Conservation (phyloP, 2,888 invertebrate genomes). For the Abrostola triplasia region DNA sequence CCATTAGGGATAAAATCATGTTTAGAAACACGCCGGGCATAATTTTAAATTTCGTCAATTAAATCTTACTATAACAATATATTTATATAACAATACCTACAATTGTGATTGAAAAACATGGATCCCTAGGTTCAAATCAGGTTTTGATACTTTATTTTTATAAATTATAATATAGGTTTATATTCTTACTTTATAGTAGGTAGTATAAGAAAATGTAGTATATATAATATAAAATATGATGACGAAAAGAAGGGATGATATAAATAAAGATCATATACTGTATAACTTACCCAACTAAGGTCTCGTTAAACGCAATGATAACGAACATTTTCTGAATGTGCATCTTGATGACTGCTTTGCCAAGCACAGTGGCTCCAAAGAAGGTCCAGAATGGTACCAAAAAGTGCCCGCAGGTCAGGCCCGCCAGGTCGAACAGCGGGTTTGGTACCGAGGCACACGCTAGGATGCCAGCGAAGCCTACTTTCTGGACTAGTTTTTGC, state of each 20-base stretch:
- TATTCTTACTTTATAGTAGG: too few relatives aligned
- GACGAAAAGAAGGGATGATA: too few relatives aligned
- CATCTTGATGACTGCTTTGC: slow-evolving; percentile 99
- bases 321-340: slow-evolving; percentile 99
- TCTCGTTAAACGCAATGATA: slow-evolving; percentile 98
- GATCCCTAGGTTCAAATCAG: too few relatives aligned
- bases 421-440: slow-evolving; percentile 99
- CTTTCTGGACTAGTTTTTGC: slow-evolving; percentile 96
- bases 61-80: neutral
- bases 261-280: too few relatives aligned
- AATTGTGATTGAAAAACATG: too few relatives aligned
- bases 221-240: too few relatives aligned
- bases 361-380: slow-evolving; percentile 99
- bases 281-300: slow-evolving; percentile 92
- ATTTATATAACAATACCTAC: too few relatives aligned
- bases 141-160: too few relatives aligned
- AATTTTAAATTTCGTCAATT: neutral
- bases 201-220: too few relatives aligned
- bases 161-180: too few relatives aligned
- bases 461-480: slow-evolving; percentile 98
- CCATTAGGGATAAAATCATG: too few relatives aligned
- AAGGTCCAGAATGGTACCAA: slow-evolving; percentile 99
- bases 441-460: slow-evolving; percentile 99
- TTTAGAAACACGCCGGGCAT: too few relatives aligned
- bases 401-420: slow-evolving; percentile 99